Evolutionary conservation across 1,140 invertebrate species (phyloP).

Genomic region (Anadara kagoshimensis): DNA sequence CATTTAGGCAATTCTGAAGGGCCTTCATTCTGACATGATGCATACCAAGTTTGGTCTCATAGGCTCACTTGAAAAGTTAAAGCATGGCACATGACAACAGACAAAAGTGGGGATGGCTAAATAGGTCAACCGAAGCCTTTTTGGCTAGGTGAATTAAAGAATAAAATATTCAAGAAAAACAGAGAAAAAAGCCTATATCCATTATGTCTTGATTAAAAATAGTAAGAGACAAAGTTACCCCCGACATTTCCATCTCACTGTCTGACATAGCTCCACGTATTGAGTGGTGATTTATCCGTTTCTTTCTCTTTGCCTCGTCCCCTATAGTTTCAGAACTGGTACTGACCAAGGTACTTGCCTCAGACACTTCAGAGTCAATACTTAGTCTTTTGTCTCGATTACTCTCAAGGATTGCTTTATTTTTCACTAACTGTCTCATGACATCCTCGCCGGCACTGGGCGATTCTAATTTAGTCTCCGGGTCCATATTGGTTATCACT

Average conservation of each 20-base stretch:
- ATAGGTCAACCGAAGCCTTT: too few species aligned
- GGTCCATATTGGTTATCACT: conserved; percentile 52
- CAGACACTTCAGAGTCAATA: conserved; percentile 89
- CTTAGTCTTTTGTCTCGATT: conserved; percentile 90
- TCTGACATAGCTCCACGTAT: conserved; percentile 93
- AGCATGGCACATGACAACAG: too few species aligned
- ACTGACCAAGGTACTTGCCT: conserved; percentile 64
- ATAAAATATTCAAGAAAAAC: too few species aligned
- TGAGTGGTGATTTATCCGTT: conserved; percentile 77
- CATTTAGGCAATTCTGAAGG: too few species aligned
- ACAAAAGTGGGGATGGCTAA: too few species aligned
- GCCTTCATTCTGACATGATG: too few species aligned
- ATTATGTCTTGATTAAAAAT: too few species aligned
- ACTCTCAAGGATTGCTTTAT: conserved; percentile 71
- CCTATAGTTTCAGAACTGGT: conserved; percentile 58
- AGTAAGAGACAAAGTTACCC: conserved; percentile 79
- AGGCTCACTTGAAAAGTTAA: too few species aligned
- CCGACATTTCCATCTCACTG: conserved; percentile 89
- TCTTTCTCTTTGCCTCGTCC: conserved; percentile 57
- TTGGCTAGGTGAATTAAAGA: too few species aligned
- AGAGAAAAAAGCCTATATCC: too few species aligned
- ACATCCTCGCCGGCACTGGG: conserved; percentile 62
- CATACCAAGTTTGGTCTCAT: too few species aligned
- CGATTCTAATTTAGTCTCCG: conserved; percentile 20
- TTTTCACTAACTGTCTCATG: conserved; percentile 70